Conservation (phyloP, 2,797 vertebrate species). For the Pyrocephalus nanus region DNA sequence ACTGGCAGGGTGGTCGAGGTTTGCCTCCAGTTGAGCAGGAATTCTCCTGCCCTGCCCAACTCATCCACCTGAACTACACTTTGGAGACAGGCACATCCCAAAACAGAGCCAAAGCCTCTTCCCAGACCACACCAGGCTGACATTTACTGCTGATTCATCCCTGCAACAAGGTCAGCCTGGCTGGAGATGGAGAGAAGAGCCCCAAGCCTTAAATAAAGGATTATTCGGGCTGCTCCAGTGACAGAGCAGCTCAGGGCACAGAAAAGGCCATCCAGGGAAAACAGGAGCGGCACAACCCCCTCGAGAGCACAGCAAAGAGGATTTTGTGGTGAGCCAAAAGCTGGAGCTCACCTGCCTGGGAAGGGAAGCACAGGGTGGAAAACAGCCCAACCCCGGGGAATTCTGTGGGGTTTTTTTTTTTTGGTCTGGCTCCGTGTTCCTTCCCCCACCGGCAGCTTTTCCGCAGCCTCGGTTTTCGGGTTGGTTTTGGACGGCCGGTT, state of each 20-base stretch:
- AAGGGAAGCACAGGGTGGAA: neutral
- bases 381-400: neutral
- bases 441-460: neutral
- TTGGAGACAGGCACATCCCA: neutral
- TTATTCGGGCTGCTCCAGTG: neutral
- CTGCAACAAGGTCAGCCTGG: neutral
- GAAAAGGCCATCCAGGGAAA: neutral
- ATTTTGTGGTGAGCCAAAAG: accelerated
- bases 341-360: neutral
- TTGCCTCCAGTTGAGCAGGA: accelerated
- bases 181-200: neutral
- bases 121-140: neutral
- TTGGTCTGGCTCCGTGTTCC: neutral
- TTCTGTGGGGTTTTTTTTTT: neutral
- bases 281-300: accelerated
- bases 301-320: neutral
- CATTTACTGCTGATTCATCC: conserved; percentile 22
- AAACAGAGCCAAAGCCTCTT: neutral
- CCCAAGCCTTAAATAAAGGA: neutral
- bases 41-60: neutral
- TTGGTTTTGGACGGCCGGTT: neutral
- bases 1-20: accelerated
- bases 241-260: neutral
- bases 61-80: neutral
- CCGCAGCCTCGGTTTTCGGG: neutral